Evolutionary conservation across 2,797 vertebrate species (phyloP).

Genomic region (Salmo trutta): DNA sequence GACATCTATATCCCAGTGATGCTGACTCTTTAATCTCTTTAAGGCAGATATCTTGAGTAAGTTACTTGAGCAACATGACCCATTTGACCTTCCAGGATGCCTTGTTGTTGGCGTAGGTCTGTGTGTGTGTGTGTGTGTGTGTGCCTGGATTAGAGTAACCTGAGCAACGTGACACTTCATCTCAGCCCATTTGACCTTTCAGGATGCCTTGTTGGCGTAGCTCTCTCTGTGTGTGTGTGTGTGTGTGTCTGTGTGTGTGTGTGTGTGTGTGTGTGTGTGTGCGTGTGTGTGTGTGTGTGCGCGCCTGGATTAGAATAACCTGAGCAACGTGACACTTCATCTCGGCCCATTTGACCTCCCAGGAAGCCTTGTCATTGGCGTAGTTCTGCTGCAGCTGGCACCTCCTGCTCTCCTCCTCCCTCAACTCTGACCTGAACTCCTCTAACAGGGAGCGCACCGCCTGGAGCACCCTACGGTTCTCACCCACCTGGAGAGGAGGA

Average conservation of each 20-base stretch:
- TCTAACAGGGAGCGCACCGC: conserved; percentile 88
- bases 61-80: conserved; percentile 85
- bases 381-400: conserved; percentile 87
- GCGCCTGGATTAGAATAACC: conserved; percentile 68
- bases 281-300: too few relatives aligned
- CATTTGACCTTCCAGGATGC: conserved; percentile 92
- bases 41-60: too few relatives aligned
- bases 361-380: conserved; percentile 89
- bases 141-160: too few relatives aligned
- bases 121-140: conserved; percentile 34
- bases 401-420: conserved; percentile 83
- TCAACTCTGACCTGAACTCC: conserved; percentile 87
- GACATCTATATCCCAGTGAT: too few relatives aligned
- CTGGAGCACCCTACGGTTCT: conserved; percentile 84
- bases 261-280: not conserved
- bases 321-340: conserved; percentile 86
- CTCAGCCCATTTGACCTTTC: too few relatives aligned
- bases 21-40: too few relatives aligned
- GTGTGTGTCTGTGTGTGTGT: conserved; percentile 21
- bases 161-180: too few relatives aligned
- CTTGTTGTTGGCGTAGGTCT: conserved; percentile 88
- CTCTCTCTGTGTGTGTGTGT: too few relatives aligned
- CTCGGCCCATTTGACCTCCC: conserved; percentile 89
- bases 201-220: too few relatives aligned
- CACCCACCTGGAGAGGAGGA: conserved; percentile 75